Evolutionary conservation across 1,140 invertebrate genomes (phyloP).

Genomic region (Rhyacophila brunnea): DNA sequence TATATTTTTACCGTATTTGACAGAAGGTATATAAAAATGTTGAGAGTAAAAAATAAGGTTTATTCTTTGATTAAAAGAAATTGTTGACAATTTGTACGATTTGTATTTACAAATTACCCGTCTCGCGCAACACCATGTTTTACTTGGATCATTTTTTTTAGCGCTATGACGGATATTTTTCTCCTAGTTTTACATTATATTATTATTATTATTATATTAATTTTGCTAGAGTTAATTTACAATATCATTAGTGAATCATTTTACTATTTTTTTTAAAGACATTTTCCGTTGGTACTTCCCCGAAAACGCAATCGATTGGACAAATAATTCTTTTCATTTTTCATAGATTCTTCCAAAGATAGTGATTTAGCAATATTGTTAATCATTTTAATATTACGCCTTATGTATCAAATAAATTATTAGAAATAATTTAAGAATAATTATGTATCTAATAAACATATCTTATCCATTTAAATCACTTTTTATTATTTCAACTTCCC

Average conservation of each 20-base stretch:
- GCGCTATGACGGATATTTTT: conserved; percentile 4
- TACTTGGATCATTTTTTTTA: too few species aligned
- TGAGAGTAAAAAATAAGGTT: conserved; percentile 36
- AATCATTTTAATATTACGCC: conserved; percentile 35
- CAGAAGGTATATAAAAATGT: conserved; percentile 36
- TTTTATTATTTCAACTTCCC: conserved; percentile 13
- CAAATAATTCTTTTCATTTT: conserved; percentile 30
- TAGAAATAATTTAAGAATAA: conserved; percentile 31
- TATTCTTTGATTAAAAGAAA: conserved; percentile 36
- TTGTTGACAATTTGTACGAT: conserved; percentile 34
- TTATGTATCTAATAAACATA: conserved; percentile 37
- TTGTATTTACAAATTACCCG: conserved; percentile 12
- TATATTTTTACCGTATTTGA: conserved; percentile 37
- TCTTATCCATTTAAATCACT: conserved; percentile 26
- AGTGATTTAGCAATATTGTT: conserved; percentile 38
- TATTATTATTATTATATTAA: background rate
- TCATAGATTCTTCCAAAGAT: conserved; percentile 37
- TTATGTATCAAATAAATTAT: conserved; percentile 34
- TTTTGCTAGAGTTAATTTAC: too few species aligned
- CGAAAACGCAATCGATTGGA: conserved; percentile 10
- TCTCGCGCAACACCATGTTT: too few species aligned
- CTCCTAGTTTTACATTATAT: conserved; percentile 18
- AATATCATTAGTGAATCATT: too few species aligned
- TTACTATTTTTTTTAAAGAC: background rate
- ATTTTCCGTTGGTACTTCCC: background rate